phyloP scores from a whole-genome alignment of 2,797 vertebrate species.

The Sebastes nivosus region DNA sequence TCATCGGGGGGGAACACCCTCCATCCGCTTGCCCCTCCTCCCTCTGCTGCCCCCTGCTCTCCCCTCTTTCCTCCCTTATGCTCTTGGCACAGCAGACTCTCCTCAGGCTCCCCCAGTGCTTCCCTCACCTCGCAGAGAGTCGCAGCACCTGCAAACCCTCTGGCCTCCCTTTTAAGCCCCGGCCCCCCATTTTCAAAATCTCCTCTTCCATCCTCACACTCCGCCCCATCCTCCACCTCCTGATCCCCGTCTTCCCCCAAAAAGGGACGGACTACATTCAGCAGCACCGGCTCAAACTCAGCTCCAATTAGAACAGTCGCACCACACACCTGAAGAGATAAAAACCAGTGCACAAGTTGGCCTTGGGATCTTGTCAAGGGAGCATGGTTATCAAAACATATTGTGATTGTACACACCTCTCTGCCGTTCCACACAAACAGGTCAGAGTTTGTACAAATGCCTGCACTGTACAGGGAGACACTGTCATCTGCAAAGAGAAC shows the following conservation, averaged over 20 bases:
- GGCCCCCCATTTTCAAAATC: conserved; percentile 52
- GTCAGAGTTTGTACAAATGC: conserved; percentile 85
- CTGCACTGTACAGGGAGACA: conserved; percentile 81
- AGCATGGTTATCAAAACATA: neutral
- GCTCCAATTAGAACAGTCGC: conserved; percentile 80
- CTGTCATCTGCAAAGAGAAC: conserved; percentile 83
- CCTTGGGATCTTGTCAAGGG: neutral
- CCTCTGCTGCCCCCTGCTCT: conserved; percentile 56
- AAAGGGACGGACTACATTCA: conserved; percentile 86
- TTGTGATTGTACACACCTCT: conserved; percentile 81
- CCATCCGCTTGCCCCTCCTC: conserved; percentile 86
- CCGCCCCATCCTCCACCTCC: neutral
- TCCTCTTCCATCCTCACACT: conserved; percentile 23
- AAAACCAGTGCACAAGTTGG: neutral
- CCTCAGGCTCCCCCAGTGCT: conserved; percentile 75
- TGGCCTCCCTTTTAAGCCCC: conserved; percentile 76
- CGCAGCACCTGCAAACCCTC: conserved; percentile 76
- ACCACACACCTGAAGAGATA: conserved; percentile 85
- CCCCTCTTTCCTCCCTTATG: conserved; percentile 46
- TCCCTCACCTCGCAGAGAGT: conserved; percentile 78
- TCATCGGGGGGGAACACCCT: conserved; percentile 81
- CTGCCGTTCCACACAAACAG: conserved; percentile 96
- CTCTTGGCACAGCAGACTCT: conserved; percentile 82
- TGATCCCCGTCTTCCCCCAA: conserved; percentile 52
- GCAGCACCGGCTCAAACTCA: conserved; percentile 89